A percentile compares a stretch with the other conserved stretches of the same genome.
Evolutionary conservation across 2,888 invertebrate species (phyloP).

Genomic region (Drosophila nigritarsus): DNA sequence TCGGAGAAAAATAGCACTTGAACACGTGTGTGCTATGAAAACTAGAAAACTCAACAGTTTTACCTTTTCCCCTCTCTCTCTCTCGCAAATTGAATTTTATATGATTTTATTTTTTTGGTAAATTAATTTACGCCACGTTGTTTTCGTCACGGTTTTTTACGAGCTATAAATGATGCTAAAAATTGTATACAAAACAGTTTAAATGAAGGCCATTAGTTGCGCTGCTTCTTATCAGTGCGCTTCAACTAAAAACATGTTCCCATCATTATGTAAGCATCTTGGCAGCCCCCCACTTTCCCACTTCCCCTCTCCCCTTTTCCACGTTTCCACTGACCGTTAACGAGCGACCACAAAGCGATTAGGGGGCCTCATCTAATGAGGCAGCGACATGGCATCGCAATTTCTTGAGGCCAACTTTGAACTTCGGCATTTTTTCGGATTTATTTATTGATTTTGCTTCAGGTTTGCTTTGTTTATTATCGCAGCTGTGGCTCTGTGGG

Average conservation of each 20-base stretch:
- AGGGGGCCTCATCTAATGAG: constrained; percentile 61
- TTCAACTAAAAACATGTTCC: constrained; percentile 55
- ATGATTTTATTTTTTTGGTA: constrained; percentile 17
- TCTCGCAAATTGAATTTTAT: constrained; percentile 34
- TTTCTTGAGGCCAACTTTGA: constrained; percentile 73
- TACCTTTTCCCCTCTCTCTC: background rate
- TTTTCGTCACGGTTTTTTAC: constrained; percentile 55
- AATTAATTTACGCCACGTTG: constrained; percentile 69
- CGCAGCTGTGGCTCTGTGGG: constrained; percentile 43
- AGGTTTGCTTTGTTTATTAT: constrained; percentile 41
- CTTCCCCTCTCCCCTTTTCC: background rate
- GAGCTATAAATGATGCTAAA: constrained; percentile 58
- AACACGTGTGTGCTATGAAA: constrained; percentile 16
- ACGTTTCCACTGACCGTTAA: constrained; percentile 29
- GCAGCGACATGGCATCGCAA: constrained; percentile 49
- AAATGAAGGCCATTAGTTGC: constrained; percentile 48
- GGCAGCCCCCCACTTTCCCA: background rate
- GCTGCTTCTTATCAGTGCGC: constrained; percentile 53
- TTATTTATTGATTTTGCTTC: constrained; percentile 50
- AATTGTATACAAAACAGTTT: constrained; percentile 44
- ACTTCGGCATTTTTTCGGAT: constrained; percentile 38
- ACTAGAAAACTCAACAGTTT: constrained; percentile 15
- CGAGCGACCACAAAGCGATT: constrained; percentile 40
- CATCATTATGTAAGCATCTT: constrained; percentile 70
- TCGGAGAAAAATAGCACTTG: constrained; percentile 35